phyloP scores from a whole-genome alignment of 1,140 invertebrate species.

The Catajapyx aquilonaris region DNA sequence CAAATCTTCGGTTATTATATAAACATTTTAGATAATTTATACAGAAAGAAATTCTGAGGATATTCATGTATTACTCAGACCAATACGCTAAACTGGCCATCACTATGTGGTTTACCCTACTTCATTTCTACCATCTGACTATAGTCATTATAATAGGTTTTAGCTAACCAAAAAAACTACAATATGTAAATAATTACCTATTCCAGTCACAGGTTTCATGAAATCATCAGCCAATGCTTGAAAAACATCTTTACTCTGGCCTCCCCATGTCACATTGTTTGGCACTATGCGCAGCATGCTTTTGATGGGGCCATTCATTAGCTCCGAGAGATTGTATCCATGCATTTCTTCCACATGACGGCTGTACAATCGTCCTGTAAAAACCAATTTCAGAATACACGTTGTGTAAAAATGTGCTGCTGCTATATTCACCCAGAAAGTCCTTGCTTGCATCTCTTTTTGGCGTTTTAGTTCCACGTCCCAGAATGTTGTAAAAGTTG shows the following conservation, averaged over 20 bases:
- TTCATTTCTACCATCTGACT: background rate
- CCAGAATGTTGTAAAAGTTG: slow-evolving; percentile 26
- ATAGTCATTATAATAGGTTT: background rate
- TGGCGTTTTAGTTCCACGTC: background rate
- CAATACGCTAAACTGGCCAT: no score
- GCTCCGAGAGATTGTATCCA: slow-evolving; percentile 12
- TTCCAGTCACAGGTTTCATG: slow-evolving; percentile 26
- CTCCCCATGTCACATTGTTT: slow-evolving; percentile 24
- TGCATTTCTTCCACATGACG: slow-evolving; percentile 11
- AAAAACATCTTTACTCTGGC: slow-evolving; percentile 25
- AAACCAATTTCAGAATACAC: background rate
- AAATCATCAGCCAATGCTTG: slow-evolving; percentile 23
- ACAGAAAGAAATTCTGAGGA: no score
- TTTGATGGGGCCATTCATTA: slow-evolving; percentile 28
- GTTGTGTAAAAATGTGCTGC: no score
- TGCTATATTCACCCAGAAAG: no score
- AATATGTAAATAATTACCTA: slow-evolving; percentile 6
- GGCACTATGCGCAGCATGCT: slow-evolving; percentile 23
- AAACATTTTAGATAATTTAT: background rate
- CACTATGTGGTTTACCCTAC: background rate
- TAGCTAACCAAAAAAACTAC: background rate
- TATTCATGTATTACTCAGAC: no score
- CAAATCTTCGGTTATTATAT: background rate
- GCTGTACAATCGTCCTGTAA: slow-evolving; percentile 2
- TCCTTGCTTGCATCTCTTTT: background rate